A percentile compares a stretch with the other conserved stretches of the same genome.
Evolutionary conservation across 2,888 invertebrate species (phyloP).

Genomic region (Baronia brevicornis): DNA sequence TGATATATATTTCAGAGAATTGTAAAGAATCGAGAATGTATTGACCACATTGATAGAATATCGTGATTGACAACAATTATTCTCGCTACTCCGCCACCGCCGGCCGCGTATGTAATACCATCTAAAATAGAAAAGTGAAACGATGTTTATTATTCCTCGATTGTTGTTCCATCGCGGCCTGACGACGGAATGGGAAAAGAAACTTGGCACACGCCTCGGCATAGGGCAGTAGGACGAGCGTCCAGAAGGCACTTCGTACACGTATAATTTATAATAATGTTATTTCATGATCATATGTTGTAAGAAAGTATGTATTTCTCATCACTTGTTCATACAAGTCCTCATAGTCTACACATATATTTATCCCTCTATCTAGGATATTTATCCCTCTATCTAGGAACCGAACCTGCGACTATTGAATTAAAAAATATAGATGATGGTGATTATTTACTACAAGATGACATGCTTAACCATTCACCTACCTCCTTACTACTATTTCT

Average conservation of each 20-base stretch:
- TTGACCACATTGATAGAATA: conserved; percentile 4
- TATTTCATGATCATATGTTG: no score
- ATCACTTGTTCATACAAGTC: no score
- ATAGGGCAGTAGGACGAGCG: conserved; percentile 13
- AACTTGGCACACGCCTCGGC: conserved; percentile 10
- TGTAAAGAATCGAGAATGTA: neutral
- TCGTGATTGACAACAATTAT: neutral
- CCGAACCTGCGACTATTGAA: no score
- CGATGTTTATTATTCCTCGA: conserved; percentile 14
- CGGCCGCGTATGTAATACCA: conserved; percentile 8
- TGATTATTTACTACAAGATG: no score
- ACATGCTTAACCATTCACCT: no score
- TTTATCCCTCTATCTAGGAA: no score
- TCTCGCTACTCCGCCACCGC: neutral
- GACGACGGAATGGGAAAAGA: conserved; percentile 13
- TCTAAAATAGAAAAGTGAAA: conserved; percentile 15
- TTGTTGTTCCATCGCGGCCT: conserved; percentile 14
- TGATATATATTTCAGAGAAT: neutral
- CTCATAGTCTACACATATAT: no score
- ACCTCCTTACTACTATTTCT: no score
- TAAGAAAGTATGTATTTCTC: no score
- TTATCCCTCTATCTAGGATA: no score
- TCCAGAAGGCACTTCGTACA: conserved; percentile 3
- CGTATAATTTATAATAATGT: no score
- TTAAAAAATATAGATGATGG: no score